Conservation (phyloP, 1,140 invertebrate genomes). For the Leptonema lineaticorne region DNA sequence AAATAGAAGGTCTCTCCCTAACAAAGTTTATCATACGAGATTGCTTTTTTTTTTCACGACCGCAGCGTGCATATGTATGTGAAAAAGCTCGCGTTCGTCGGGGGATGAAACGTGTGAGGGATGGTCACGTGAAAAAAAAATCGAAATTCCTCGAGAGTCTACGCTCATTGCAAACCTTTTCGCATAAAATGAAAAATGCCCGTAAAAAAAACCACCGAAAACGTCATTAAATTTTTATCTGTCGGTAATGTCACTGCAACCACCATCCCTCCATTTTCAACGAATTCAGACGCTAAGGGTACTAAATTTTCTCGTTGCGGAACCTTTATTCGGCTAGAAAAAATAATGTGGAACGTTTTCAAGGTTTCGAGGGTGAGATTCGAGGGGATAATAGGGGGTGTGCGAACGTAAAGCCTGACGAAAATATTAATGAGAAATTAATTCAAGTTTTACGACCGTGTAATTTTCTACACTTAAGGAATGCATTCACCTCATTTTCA, state of each 20-base stretch:
- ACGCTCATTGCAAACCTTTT: constrained; percentile 22
- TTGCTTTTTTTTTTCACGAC: too few relatives aligned
- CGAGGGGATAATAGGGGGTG: neutral
- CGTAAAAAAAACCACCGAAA: constrained; percentile 30
- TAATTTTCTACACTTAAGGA: neutral
- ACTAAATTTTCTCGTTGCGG: constrained; percentile 17
- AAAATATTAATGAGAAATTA: constrained; percentile 31
- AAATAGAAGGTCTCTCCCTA: too few relatives aligned
- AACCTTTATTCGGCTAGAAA: too few relatives aligned
- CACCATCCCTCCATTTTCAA: too few relatives aligned
- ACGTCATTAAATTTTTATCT: constrained; percentile 33
- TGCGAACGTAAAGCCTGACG: constrained; percentile 15
- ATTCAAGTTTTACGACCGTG: constrained; percentile 6
- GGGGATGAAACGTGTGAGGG: too few relatives aligned
- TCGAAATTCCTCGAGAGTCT: neutral
- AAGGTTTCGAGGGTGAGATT: neutral
- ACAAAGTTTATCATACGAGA: too few relatives aligned
- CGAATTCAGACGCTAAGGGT: constrained; percentile 4
- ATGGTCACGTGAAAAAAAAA: neutral
- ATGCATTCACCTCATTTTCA: neutral
- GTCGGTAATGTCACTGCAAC: constrained; percentile 24
- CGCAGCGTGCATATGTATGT: too few relatives aligned
- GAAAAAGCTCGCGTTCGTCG: too few relatives aligned
- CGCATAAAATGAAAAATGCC: constrained; percentile 27
- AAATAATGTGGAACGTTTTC: neutral